These are phyloP conservation scores for Crypturellus undulatus DNA, from an alignment of 2,113 vertebrate genomes.

Conservation along the genomic window DNA sequence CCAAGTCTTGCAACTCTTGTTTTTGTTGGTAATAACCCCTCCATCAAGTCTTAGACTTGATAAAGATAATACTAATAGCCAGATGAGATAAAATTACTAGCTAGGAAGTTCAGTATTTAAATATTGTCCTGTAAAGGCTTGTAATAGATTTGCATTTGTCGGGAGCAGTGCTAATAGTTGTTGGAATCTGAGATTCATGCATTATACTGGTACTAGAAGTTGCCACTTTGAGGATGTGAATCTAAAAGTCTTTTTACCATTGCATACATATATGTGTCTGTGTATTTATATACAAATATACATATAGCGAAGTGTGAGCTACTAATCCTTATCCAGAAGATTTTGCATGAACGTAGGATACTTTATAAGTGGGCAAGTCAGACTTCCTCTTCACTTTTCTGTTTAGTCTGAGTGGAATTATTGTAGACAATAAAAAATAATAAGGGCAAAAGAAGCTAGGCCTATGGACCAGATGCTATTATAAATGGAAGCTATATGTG, in stretches of 20 bases:
- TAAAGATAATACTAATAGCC: neutral
- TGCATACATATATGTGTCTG: neutral
- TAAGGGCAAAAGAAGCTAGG: neutral
- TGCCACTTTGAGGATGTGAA: neutral
- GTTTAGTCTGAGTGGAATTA: neutral
- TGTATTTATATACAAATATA: neutral
- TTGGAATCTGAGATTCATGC: neutral
- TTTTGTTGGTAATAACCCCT: neutral
- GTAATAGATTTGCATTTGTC: neutral
- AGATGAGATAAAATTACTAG: neutral
- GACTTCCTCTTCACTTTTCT: neutral
- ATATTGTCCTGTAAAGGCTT: neutral
- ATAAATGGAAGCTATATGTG: neutral
- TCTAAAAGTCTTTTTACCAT: neutral
- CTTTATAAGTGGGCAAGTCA: neutral
- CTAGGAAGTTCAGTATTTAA: neutral
- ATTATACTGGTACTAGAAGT: neutral
- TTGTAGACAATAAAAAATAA: neutral
- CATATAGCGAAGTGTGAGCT: neutral
- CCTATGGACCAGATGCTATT: neutral
- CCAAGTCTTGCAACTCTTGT: neutral
- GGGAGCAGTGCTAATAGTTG: neutral
- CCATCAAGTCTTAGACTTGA: too few species aligned
- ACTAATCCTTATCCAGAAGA: neutral
- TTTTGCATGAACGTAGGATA: neutral